Conservation (phyloP, 2,113 vertebrate species). For the Leucosticte australis region DNA sequence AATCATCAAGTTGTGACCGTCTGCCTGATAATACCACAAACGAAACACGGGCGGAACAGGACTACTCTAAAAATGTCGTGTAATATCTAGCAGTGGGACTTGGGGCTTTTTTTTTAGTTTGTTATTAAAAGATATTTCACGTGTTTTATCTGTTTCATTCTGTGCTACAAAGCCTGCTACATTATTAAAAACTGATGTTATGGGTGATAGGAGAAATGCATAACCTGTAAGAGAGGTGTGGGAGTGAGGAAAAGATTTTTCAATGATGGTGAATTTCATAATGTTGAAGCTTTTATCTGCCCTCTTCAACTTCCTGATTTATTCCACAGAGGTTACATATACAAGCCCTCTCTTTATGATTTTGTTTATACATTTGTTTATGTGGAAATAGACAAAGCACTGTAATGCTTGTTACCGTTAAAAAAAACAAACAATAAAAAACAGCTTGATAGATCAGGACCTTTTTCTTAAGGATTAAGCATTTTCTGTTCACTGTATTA, state of each 20-base stretch:
- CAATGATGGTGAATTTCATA: not conserved
- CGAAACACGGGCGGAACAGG: not conserved
- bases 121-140: not conserved
- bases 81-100: not conserved
- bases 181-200: not conserved
- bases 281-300: not conserved
- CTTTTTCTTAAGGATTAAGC: not conserved
- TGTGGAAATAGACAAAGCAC: not conserved
- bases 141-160: not conserved
- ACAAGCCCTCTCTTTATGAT: not conserved
- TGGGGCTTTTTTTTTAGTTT: not conserved
- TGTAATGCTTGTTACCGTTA: rapidly evolving
- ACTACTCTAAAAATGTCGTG: not conserved
- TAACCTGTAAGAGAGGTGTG: rapidly evolving
- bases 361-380: not conserved
- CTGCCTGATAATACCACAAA: not conserved
- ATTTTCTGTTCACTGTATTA: not conserved
- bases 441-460: not conserved
- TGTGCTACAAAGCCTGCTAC: not conserved
- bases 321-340: not conserved
- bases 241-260: not conserved
- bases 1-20: not conserved
- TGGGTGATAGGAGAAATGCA: not conserved
- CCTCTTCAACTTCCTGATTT: not conserved
- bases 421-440: not conserved